These are phyloP conservation scores for Micronycteris hirsuta DNA, from an alignment of 2,113 vertebrate species.

Conservation along the genomic window DNA sequence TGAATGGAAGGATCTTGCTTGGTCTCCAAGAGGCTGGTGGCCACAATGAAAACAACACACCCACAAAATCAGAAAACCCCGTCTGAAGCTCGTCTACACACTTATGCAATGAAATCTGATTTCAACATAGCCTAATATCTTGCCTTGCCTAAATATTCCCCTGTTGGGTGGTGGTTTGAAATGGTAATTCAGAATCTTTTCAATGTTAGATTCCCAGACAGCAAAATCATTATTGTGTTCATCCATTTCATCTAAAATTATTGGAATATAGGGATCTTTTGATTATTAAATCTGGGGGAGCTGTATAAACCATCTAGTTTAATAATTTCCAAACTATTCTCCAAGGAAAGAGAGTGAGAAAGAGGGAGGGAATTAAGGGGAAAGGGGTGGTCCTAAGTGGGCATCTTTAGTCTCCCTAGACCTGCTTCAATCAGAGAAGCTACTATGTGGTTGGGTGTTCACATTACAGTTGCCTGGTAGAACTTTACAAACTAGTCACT, in stretches of 20 bases:
- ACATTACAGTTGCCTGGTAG: background rate
- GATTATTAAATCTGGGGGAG: background rate
- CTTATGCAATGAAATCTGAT: background rate
- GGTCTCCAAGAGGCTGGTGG: background rate
- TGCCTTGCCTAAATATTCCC: background rate
- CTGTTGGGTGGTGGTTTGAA: background rate
- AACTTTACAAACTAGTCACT: background rate
- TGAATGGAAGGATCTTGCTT: background rate
- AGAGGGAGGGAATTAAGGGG: background rate
- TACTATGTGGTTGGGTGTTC: background rate
- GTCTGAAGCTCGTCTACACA: constrained; percentile 11
- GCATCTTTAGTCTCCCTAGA: background rate
- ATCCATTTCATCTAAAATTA: background rate
- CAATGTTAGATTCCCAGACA: background rate
- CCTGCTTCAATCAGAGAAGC: background rate
- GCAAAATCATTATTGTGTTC: background rate
- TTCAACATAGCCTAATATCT: background rate
- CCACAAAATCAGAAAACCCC: background rate
- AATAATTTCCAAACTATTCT: background rate
- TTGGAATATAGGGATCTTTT: background rate
- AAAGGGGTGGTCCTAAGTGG: background rate
- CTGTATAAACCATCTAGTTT: background rate
- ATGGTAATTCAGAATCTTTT: background rate
- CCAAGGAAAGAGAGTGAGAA: background rate
- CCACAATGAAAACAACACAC: background rate